Evolutionary conservation across 2,888 invertebrate genomes (phyloP).

Genomic region (Drosophila kambysellisi): DNA sequence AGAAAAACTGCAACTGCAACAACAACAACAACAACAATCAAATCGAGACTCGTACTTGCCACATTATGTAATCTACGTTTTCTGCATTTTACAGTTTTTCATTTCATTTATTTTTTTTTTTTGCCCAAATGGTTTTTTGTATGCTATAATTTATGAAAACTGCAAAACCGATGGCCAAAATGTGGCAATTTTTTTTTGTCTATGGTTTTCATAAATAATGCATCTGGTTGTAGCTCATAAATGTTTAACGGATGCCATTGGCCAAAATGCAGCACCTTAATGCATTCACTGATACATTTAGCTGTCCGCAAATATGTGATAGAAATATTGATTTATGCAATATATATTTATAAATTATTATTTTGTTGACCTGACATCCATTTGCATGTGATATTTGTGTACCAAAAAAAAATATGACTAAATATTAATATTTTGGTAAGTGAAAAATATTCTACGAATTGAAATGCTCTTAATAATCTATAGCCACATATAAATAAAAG

Average conservation of each 20-base stretch:
- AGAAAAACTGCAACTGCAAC: constrained; percentile 5
- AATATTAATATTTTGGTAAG: neutral
- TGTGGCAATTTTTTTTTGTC: constrained; percentile 23
- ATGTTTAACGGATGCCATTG: constrained; percentile 42
- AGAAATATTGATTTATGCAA: constrained; percentile 31
- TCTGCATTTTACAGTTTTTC: constrained; percentile 24
- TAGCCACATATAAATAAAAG: neutral
- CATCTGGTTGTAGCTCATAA: constrained; percentile 49
- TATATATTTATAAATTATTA: constrained; percentile 10
- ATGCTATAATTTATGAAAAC: constrained; percentile 63
- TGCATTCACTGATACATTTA: constrained; percentile 17
- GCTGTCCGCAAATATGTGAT: constrained; percentile 13
- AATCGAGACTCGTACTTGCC: constrained; percentile 37
- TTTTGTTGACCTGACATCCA: constrained; percentile 9
- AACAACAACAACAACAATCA: constrained; percentile 25
- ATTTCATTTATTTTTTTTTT: constrained; percentile 10
- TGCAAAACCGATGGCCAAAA: constrained; percentile 27
- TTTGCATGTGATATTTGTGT: constrained; percentile 6
- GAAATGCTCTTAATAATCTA: neutral
- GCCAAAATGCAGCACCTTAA: constrained; percentile 27
- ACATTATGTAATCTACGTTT: constrained; percentile 59
- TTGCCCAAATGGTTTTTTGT: constrained; percentile 52
- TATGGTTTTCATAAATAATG: constrained; percentile 58
- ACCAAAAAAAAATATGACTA: neutral
- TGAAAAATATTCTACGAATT: neutral